Conservation (phyloP, 2,797 vertebrate genomes). For the Trachurus trachurus region DNA sequence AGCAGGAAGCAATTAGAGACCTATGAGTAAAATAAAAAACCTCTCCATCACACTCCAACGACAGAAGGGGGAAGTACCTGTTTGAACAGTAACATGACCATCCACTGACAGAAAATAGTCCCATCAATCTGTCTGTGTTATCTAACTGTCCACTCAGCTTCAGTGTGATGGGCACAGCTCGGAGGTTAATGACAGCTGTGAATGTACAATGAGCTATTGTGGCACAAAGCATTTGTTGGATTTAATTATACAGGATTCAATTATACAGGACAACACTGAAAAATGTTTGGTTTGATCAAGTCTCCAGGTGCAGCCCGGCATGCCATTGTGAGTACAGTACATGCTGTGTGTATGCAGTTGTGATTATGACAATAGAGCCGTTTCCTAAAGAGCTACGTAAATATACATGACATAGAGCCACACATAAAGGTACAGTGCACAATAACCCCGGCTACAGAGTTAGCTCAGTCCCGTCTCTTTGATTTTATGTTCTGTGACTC, state of each 20-base stretch:
- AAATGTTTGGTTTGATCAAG: conserved; percentile 50
- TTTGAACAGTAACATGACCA: conserved; percentile 6
- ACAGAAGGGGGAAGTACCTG: neutral
- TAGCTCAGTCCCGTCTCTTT: neutral
- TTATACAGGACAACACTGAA: conserved; percentile 48
- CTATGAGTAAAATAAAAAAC: neutral
- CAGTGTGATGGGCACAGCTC: conserved; percentile 35
- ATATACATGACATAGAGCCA: neutral
- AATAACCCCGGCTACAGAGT: neutral
- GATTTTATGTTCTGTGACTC: neutral
- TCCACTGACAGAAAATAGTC: conserved; percentile 21
- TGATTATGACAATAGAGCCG: conserved; percentile 15
- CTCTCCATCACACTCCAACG: neutral
- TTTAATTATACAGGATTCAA: conserved; percentile 72
- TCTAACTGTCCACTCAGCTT: conserved; percentile 40
- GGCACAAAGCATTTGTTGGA: conserved; percentile 40
- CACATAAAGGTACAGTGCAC: neutral
- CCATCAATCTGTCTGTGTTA: conserved; percentile 36
- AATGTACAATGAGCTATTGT: conserved; percentile 63
- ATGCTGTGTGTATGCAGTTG: conserved; percentile 20
- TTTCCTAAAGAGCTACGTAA: conserved; percentile 5
- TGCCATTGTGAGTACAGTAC: neutral
- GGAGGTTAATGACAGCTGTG: conserved; percentile 65
- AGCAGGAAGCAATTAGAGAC: neutral
- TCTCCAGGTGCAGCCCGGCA: conserved; percentile 61